Base-by-base conservation (phyloP, 1,140 invertebrate species). In the Zaprionus capensis region DNA sequence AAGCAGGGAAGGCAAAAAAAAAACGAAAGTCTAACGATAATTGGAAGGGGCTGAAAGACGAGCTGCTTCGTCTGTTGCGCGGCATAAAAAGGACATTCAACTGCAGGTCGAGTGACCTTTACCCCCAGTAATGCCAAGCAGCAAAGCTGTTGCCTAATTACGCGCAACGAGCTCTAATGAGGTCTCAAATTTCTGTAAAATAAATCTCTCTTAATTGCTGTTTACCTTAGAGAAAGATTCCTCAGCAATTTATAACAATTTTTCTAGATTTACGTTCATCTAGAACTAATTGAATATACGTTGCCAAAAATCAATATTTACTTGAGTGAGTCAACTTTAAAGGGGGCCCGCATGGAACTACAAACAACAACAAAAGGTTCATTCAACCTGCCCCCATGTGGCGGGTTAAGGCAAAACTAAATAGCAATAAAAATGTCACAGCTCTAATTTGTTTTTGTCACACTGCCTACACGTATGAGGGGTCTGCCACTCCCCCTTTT, bases 361-460 rank as follows among this genome's bases (percentile, higher is more conserved):
- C 26, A 78, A 20, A 22, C 17, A 49, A 51, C 20, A 51, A 58
- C 31, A 22, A 53, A 71, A 44, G 65, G 84, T 88, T 87, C 84
- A 66, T 87, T 87, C 70, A 88, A 78, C 28, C 4, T 14, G 26
- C 46, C 20, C 46, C 20, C 46, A 20, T 24, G 28, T 36, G 28
- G 53, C 11, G 14, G 24, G 24, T 12, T 11, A 34, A 41, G n/a
- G 44, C 49, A 65, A 62, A 80, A 72, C 73, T 69, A 81, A 88
- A 77, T 59, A 75, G 84, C 84, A 84, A 88, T 87, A 83, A 88
- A 87, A 87, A 88, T 87, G 85, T 87, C 84, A 87, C 73, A 80
- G 71, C 78, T 73, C 78, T 84, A 87, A 87, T 87, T 88, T 84
- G 85, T 87, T 78, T 84, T 72, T 77, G 76, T 77, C 79, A 80